These are phyloP conservation scores for Polyommatus icarus DNA, from an alignment of 2,888 invertebrate species.

Conservation along the genomic window DNA sequence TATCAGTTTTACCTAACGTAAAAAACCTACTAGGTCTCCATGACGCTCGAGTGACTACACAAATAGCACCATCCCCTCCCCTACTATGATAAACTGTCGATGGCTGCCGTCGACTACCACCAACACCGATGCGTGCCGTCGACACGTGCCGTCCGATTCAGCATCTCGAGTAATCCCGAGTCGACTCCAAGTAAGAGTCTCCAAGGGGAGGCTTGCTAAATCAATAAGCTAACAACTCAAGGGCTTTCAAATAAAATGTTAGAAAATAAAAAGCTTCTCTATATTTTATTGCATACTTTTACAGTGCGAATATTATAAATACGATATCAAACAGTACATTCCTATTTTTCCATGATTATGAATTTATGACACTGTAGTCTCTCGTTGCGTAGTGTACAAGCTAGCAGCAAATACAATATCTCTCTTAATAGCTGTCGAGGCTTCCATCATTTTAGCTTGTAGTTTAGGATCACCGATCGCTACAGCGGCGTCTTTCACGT, in stretches of 20 bases:
- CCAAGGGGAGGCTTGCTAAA: too few species aligned
- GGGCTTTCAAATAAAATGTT: not conserved
- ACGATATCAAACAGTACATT: not conserved
- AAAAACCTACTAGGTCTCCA: too few species aligned
- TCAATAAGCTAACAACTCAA: not conserved
- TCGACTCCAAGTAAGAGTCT: too few species aligned
- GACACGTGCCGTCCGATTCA: too few species aligned
- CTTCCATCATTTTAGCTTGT: slow-evolving; percentile 96
- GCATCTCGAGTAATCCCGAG: too few species aligned
- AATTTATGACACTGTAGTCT: slow-evolving; percentile 48
- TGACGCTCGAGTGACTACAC: too few species aligned
- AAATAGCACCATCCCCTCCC: too few species aligned
- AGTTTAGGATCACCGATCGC: slow-evolving; percentile 96
- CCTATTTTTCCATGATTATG: slow-evolving; percentile 34
- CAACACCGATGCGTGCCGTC: too few species aligned
- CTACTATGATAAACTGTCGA: too few species aligned
- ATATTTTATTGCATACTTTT: not conserved
- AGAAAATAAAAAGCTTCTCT: not conserved
- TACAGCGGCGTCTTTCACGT: slow-evolving; percentile 95
- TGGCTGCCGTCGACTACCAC: too few species aligned
- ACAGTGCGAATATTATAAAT: not conserved
- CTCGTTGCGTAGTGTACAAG: slow-evolving; percentile 87
- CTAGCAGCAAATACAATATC: slow-evolving; percentile 99
- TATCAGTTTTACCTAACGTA: too few species aligned
- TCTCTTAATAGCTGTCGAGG: slow-evolving; percentile 94